Percentiles rank a stretch among this genome's conserved stretches.
Conservation (phyloP, 2,113 vertebrate genomes). For the Cynoglossus semilaevis region DNA sequence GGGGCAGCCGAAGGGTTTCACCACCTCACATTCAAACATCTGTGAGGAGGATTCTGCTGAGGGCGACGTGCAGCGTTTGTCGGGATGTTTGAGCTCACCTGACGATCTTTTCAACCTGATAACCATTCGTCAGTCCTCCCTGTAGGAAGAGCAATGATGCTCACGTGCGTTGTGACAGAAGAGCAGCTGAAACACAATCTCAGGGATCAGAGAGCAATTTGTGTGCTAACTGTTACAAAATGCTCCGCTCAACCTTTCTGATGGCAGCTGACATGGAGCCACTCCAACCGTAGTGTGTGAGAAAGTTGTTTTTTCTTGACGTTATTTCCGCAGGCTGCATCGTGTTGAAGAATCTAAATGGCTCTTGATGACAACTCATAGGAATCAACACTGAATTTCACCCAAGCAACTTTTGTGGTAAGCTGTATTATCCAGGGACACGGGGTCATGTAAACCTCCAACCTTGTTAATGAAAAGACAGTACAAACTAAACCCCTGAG, state of each 20-base stretch:
- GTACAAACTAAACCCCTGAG: too few species aligned
- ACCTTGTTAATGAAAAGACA: too few species aligned
- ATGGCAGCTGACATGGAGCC: slow-evolving; percentile 31
- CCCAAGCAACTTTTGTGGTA: too few species aligned
- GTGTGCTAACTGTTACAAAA: slow-evolving; percentile 56
- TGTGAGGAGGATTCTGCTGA: slow-evolving; percentile 20
- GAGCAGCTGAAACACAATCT: slow-evolving; percentile 62
- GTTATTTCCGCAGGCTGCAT: neutral
- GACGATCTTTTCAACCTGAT: slow-evolving; percentile 50
- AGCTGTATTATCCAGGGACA: too few species aligned
- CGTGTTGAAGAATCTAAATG: too few species aligned
- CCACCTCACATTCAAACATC: slow-evolving; percentile 60
- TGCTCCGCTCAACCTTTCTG: slow-evolving; percentile 24
- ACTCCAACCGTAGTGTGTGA: neutral
- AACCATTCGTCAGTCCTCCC: slow-evolving; percentile 47
- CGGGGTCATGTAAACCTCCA: too few species aligned
- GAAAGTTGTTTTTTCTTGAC: neutral
- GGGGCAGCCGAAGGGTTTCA: slow-evolving; percentile 43
- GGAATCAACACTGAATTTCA: too few species aligned
- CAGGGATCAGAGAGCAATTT: slow-evolving; percentile 69
- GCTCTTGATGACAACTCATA: too few species aligned
- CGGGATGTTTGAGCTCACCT: slow-evolving; percentile 53
- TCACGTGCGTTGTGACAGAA: slow-evolving; percentile 63
- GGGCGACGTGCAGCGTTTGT: slow-evolving; percentile 28
- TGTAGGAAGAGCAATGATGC: slow-evolving; percentile 43